Evolutionary conservation across 2,797 vertebrate species (phyloP), one percentile per base, ranked within the genome.

Genomic region (Hapalemur alaotrensis): DNA sequence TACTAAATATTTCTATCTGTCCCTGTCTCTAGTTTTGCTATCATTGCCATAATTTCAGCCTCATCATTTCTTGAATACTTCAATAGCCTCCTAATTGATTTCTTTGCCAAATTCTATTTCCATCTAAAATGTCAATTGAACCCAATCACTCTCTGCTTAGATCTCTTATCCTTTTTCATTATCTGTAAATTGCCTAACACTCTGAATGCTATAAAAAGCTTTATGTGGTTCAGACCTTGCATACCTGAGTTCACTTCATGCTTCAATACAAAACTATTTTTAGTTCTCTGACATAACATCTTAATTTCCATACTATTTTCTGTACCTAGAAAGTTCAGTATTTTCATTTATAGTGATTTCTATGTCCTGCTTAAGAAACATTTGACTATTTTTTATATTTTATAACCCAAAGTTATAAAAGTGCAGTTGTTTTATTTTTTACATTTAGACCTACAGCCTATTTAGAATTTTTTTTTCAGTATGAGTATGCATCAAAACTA

Each of bases 21-120:
- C 23, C 70, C 54, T 50, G 48, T 52, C 23, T 95, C 72, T 88
- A 28, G 35, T 61, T 17, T 80, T 80, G 72, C 12, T 57, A 72
- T 43, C 43, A 82, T 1, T 70, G 30, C 35, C 70, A 9, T 50
- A 83, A 78, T 20, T 76, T 82, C 43, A 91, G 32, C n/a, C n/a
- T 87, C 46, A 72, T 86, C 38, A 73, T 73, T 91, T 91, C 78
- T 76, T 76, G 61, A 57, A 41, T 70, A 50, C 32, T 73, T 75
- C 18, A 89, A 88, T 14, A 80, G 38, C 11, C 32, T 82, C n/a
- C 69, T 89, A 46, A 57, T 35, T 54, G 65, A 54, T 81, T 95
- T 82, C 23, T 87, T 52, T 84, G 65, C 32, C 75, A 89, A 46
- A 95, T 73, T 87, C 52, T 65, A 25, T 83, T 96, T 73, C 23